These are phyloP conservation scores for Montifringilla adamsi DNA, from an alignment of 2,113 vertebrate species.

Conservation along the genomic window DNA sequence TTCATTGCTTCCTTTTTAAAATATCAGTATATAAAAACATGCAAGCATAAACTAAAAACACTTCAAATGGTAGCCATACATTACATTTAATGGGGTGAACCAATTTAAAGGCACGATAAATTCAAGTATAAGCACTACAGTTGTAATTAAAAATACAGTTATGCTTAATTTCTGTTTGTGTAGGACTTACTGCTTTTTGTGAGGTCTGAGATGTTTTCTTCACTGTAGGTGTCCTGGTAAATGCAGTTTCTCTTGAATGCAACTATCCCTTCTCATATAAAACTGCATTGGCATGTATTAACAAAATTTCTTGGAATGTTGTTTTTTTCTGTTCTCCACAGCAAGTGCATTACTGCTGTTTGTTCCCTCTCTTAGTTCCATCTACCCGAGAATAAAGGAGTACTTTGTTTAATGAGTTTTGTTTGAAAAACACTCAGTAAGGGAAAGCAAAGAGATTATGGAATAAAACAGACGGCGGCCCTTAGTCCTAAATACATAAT, in stretches of 20 bases:
- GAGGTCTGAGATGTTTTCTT: constrained; percentile 37
- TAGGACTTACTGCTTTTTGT: constrained; percentile 31
- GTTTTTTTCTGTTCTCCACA: constrained; percentile 27
- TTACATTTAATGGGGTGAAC: constrained; percentile 5
- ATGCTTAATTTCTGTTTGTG: not conserved
- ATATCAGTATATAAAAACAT: not conserved
- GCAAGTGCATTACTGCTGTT: constrained; percentile 48
- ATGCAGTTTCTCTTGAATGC: constrained; percentile 4
- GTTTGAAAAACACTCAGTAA: constrained; percentile 44
- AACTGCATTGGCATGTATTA: constrained; percentile 31
- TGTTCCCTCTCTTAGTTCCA: constrained; percentile 50
- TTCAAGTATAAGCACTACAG: not conserved
- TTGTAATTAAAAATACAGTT: not conserved
- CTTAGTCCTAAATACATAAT: constrained; percentile 4
- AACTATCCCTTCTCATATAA: constrained; percentile 14
- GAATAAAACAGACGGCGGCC: constrained; percentile 18
- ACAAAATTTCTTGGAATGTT: constrained; percentile 38
- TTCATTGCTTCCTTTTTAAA: not conserved
- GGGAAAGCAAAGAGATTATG: constrained; percentile 60
- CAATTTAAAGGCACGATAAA: constrained; percentile 3
- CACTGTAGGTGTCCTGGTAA: constrained; percentile 7
- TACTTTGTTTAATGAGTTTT: constrained; percentile 62
- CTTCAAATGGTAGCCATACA: not conserved
- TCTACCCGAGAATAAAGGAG: constrained; percentile 65
- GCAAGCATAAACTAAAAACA: not conserved